Evolutionary conservation across 2,888 invertebrate genomes (phyloP).

Genomic region (Hedychridium roseum): DNA sequence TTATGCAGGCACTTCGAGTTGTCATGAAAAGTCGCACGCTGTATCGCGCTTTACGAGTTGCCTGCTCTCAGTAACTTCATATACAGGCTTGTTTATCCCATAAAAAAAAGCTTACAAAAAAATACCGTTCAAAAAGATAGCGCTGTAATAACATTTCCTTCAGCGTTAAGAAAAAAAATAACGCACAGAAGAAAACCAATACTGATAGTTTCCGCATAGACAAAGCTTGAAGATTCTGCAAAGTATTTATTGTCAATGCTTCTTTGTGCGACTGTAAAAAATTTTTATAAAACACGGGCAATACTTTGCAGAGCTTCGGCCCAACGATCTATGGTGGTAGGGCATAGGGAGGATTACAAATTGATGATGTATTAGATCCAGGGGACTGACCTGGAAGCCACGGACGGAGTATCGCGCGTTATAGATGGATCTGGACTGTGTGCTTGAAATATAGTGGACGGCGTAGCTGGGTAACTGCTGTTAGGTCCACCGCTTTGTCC

Average conservation of each 20-base stretch:
- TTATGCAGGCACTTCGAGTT: too few relatives aligned
- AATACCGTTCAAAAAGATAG: not conserved
- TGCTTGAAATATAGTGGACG: conserved; percentile 71
- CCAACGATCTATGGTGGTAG: conserved; percentile 23
- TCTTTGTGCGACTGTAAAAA: too few relatives aligned
- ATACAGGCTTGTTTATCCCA: too few relatives aligned
- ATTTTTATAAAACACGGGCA: too few relatives aligned
- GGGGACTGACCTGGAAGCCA: conserved; percentile 75
- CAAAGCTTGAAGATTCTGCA: conserved; percentile 45
- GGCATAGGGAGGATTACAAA: conserved; percentile 12
- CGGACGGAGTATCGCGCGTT: conserved; percentile 77
- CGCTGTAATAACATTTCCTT: too few relatives aligned
- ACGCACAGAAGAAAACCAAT: conserved; percentile 44
- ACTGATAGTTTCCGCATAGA: conserved; percentile 53
- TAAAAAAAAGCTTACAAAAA: conserved; percentile 21
- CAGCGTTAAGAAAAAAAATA: not conserved
- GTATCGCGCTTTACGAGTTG: too few relatives aligned
- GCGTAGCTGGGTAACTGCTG: conserved; percentile 71
- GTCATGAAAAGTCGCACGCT: too few relatives aligned
- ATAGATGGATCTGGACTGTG: conserved; percentile 74
- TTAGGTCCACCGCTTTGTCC: conserved; percentile 62
- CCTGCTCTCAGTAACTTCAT: too few relatives aligned
- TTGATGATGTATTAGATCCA: conserved; percentile 51
- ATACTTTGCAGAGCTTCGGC: conserved; percentile 28
- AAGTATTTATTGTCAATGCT: conserved; percentile 28